Evolutionary conservation across 2,797 vertebrate species (phyloP).

Genomic region (Tinamus major): DNA sequence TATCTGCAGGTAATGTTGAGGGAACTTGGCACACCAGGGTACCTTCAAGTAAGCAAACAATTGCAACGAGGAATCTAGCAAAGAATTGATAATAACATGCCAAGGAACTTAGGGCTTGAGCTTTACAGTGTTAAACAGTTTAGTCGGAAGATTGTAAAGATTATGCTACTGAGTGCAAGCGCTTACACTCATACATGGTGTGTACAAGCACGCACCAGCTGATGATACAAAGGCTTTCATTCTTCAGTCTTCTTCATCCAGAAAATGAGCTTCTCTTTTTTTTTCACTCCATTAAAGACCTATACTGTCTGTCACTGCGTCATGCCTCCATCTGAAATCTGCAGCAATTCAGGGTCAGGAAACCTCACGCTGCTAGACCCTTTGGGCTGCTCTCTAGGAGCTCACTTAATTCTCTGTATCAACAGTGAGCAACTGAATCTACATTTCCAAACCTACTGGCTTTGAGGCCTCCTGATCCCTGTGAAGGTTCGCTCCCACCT

Average conservation of each 20-base stretch:
- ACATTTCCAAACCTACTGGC: not conserved
- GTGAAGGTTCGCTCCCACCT: not conserved
- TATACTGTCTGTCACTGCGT: not conserved
- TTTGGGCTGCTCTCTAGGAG: not conserved
- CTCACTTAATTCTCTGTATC: not conserved
- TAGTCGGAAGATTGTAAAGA: not conserved
- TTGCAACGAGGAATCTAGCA: not conserved
- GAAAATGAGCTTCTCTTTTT: not conserved
- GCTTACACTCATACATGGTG: not conserved
- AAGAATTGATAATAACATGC: not conserved
- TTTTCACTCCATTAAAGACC: not conserved
- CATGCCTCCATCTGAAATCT: not conserved
- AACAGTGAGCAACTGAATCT: not conserved
- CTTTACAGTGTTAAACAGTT: not conserved
- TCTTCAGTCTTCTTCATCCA: not conserved
- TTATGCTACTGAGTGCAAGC: not conserved
- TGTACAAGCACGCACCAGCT: not conserved
- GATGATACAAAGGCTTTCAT: not conserved
- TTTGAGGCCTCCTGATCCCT: not conserved
- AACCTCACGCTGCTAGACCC: not conserved
- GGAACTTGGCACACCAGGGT: not conserved
- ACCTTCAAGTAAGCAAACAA: not conserved
- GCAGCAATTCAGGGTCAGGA: not conserved
- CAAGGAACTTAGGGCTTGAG: not conserved
- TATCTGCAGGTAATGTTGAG: not conserved